These are phyloP conservation scores for Bos javanicus DNA, from an alignment of 2,113 vertebrate species.

Conservation along the genomic window DNA sequence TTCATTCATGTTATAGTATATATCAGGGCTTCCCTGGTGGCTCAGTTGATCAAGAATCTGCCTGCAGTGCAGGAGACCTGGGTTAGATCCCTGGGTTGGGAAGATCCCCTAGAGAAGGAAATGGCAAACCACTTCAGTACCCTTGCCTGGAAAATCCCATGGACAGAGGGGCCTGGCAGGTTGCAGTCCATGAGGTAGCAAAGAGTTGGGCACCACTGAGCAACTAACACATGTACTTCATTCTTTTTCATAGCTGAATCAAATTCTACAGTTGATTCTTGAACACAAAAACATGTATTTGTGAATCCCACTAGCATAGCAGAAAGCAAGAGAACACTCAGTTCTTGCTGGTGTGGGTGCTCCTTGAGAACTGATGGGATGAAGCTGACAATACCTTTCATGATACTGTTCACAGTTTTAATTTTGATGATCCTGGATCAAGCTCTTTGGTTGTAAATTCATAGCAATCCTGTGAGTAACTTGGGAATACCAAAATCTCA, in stretches of 20 bases:
- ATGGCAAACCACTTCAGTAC: not conserved
- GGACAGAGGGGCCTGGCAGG: not conserved
- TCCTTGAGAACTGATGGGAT: not conserved
- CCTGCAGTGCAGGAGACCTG: not conserved
- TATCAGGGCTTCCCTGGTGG: not conserved
- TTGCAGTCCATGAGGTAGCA: not conserved
- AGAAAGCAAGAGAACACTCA: not conserved
- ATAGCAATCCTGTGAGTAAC: not conserved
- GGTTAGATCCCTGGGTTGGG: not conserved
- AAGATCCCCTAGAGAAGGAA: not conserved
- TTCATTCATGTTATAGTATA: not conserved
- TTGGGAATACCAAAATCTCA: not conserved
- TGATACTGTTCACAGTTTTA: not conserved
- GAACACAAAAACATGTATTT: not conserved
- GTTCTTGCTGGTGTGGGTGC: not conserved
- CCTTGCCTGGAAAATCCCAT: not conserved
- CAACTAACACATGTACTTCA: not conserved
- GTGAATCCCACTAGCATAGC: not conserved
- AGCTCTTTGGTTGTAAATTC: not conserved
- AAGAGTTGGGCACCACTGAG: not conserved
- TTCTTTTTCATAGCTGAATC: not conserved
- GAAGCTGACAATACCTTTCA: not conserved
- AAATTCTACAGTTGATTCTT: not conserved
- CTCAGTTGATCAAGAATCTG: not conserved
- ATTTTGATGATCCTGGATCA: not conserved